phyloP scores from a whole-genome alignment of 2,888 invertebrate species.

The Drosophila longiperda region DNA sequence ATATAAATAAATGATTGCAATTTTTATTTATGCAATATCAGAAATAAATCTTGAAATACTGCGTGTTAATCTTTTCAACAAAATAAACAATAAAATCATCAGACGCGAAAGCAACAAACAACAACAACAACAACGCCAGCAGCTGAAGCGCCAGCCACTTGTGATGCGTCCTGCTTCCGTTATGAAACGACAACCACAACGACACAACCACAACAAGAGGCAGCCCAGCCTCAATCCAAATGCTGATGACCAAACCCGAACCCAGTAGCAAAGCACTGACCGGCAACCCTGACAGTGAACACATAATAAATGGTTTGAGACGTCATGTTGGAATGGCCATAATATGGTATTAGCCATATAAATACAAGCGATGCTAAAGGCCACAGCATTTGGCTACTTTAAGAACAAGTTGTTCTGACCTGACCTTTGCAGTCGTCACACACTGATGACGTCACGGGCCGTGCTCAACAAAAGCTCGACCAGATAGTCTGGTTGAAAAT shows the following conservation, averaged over 20 bases:
- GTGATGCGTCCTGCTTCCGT: slow-evolving; percentile 57
- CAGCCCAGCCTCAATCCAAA: slow-evolving; percentile 19
- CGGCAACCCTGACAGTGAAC: slow-evolving; percentile 6
- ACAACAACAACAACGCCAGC: slow-evolving; percentile 9
- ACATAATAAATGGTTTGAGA: slow-evolving; percentile 37
- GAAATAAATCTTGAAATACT: slow-evolving; percentile 67
- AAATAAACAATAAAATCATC: slow-evolving; percentile 45
- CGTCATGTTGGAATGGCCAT: slow-evolving; percentile 43
- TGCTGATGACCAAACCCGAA: slow-evolving; percentile 2
- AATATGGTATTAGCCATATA: slow-evolving; percentile 50
- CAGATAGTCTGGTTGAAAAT: slow-evolving; percentile 29
- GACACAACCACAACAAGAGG: slow-evolving; percentile 39
- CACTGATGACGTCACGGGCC: slow-evolving; percentile 62
- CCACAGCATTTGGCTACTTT: slow-evolving; percentile 36
- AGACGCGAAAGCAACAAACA: slow-evolving; percentile 10
- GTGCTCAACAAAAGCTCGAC: slow-evolving; percentile 42
- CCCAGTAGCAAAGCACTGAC: slow-evolving; percentile 3
- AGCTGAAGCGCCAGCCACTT: slow-evolving; percentile 27
- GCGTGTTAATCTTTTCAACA: slow-evolving; percentile 69
- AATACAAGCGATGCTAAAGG: slow-evolving; percentile 50
- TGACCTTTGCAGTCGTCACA: slow-evolving; percentile 71
- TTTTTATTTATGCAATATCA: slow-evolving; percentile 71
- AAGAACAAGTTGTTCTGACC: slow-evolving; percentile 15
- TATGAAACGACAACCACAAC: slow-evolving; percentile 48
- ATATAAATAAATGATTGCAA: slow-evolving; percentile 57